Evolutionary conservation across 2,797 vertebrate genomes (phyloP).

Genomic region (Protonibea diacanthus): DNA sequence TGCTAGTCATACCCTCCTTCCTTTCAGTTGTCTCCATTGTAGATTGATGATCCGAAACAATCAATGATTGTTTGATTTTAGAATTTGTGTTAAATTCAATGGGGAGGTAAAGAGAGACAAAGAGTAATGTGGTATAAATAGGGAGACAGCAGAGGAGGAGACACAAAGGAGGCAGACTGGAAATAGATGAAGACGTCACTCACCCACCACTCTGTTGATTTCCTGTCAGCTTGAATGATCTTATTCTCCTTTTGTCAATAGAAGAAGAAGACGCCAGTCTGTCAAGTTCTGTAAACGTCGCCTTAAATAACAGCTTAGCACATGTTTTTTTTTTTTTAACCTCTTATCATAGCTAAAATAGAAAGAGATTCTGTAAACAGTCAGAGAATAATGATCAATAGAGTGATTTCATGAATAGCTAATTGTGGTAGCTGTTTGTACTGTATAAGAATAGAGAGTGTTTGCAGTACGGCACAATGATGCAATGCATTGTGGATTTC

Average conservation of each 20-base stretch:
- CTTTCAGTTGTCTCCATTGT: slow-evolving; percentile 13
- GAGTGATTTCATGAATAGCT: not conserved
- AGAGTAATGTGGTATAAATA: not conserved
- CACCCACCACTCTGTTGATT: slow-evolving; percentile 17
- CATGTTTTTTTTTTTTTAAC: not conserved
- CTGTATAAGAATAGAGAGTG: not conserved
- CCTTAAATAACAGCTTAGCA: slow-evolving; percentile 13
- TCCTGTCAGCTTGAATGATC: slow-evolving; percentile 39
- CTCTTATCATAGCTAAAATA: not conserved
- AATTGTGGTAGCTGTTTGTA: not conserved
- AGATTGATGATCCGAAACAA: slow-evolving; percentile 16
- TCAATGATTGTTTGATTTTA: not conserved
- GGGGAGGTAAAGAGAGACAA: not conserved
- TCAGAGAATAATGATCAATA: not conserved
- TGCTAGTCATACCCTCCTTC: not conserved
- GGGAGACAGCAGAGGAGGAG: not conserved
- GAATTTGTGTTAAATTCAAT: not conserved
- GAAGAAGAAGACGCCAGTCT: not conserved
- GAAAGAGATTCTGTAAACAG: slow-evolving; percentile 7
- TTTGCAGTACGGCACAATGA: not conserved
- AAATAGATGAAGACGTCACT: slow-evolving; percentile 37
- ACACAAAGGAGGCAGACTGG: slow-evolving; percentile 23
- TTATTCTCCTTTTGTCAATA: slow-evolving; percentile 23
- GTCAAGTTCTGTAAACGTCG: slow-evolving; percentile 13
- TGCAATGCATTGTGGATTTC: not conserved